These are phyloP conservation scores for Zapus hudsonius DNA, from an alignment of 2,113 vertebrate genomes.

Conservation along the genomic window DNA sequence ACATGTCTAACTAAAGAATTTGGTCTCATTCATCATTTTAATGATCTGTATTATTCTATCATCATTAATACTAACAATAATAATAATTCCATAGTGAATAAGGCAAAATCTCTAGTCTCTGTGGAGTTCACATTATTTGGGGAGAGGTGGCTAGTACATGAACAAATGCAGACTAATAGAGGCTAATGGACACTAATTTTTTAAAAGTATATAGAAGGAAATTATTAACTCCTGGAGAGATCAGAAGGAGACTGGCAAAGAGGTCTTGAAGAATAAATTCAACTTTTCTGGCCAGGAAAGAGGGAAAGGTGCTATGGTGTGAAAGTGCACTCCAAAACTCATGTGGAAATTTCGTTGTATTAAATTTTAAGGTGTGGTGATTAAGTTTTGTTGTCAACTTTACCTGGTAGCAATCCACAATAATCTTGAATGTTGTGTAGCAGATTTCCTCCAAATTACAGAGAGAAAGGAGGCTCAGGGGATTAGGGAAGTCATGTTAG, in stretches of 20 bases:
- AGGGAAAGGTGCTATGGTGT: background rate
- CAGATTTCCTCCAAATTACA: too few relatives aligned
- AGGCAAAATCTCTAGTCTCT: background rate
- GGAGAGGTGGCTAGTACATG: background rate
- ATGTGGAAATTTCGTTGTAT: background rate
- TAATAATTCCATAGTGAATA: background rate
- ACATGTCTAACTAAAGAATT: background rate
- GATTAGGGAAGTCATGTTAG: too few relatives aligned
- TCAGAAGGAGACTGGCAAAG: background rate
- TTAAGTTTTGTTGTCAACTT: too few relatives aligned
- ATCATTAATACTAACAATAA: background rate
- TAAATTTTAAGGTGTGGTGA: too few relatives aligned
- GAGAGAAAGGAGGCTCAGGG: too few relatives aligned
- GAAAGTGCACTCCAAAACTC: background rate
- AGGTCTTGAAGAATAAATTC: background rate
- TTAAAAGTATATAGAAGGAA: background rate
- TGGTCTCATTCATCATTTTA: background rate
- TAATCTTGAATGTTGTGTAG: too few relatives aligned
- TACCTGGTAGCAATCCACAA: too few relatives aligned
- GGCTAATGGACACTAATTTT: background rate
- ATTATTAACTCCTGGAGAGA: background rate
- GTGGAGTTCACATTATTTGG: background rate
- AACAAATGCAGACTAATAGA: background rate
- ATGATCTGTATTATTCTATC: background rate
- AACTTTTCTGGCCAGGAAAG: background rate